phyloP scores from a whole-genome alignment of 2,113 vertebrate species.

The Tyrannus savana region DNA sequence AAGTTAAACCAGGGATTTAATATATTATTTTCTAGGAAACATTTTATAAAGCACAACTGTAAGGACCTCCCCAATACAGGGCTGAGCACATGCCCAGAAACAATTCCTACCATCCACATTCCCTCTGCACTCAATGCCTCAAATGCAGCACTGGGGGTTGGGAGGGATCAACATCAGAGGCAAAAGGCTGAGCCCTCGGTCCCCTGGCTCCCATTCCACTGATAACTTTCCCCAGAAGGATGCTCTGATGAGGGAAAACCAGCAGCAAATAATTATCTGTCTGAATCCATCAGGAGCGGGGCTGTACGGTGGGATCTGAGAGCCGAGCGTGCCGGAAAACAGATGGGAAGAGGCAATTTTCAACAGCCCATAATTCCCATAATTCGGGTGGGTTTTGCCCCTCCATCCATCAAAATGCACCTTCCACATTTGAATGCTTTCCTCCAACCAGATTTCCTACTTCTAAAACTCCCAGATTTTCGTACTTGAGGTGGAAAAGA shows the following conservation, averaged over 20 bases:
- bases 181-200: neutral
- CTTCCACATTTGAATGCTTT: neutral
- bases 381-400: neutral
- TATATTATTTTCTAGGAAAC: neutral
- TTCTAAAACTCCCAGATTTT: neutral
- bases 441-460: neutral
- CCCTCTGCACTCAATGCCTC: neutral
- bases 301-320: neutral
- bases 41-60: neutral
- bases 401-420: conserved; percentile 8
- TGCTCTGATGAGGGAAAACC: neutral
- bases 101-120: neutral
- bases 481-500: neutral
- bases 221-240: neutral
- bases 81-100: neutral
- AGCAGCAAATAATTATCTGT: conserved; percentile 2
- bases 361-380: neutral
- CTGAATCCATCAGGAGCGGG: neutral
- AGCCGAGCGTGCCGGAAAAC: neutral
- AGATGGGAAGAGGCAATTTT: neutral
- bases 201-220: neutral
- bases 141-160: neutral
- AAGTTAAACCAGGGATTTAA: neutral
- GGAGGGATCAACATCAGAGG: neutral
- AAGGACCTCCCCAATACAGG: neutral